These are phyloP conservation scores for Pangasius djambal DNA, from an alignment of 2,797 vertebrate genomes.

Conservation along the genomic window DNA sequence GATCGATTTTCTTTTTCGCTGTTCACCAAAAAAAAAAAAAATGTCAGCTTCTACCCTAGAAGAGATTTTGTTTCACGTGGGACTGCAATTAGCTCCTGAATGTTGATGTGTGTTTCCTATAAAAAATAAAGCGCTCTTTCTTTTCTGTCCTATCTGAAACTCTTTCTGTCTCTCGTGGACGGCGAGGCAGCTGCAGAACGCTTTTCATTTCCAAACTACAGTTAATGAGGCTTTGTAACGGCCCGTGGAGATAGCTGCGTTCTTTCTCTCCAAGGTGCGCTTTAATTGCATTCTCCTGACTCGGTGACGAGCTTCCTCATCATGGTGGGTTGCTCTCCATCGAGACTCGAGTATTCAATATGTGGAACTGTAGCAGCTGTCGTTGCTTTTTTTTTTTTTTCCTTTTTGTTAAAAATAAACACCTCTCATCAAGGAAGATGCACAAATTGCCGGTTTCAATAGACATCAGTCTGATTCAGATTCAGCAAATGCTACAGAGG, in stretches of 20 bases:
- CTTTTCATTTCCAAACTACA: conserved; percentile 45
- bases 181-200: conserved; percentile 25
- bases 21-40: too few species aligned
- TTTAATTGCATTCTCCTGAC: conserved; percentile 58
- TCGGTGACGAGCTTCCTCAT: conserved; percentile 51
- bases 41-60: not conserved
- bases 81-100: not conserved
- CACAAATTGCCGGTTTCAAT: conserved; percentile 40
- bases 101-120: not conserved
- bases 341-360: conserved; percentile 67
- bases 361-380: conserved; percentile 71
- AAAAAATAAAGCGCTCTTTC: not conserved
- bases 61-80: not conserved
- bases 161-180: conserved; percentile 1
- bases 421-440: conserved; percentile 45
- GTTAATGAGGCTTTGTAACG: conserved; percentile 51
- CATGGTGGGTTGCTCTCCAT: conserved; percentile 55
- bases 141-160: not conserved
- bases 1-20: too few species aligned
- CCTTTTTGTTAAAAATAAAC: conserved; percentile 56
- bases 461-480: conserved; percentile 44
- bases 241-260: conserved; percentile 31
- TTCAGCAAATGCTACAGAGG: conserved; percentile 33
- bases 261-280: conserved; percentile 52
- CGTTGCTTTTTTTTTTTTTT: conserved; percentile 33